phyloP scores from a whole-genome alignment of 2,888 invertebrate genomes.

The Aquatica leii region DNA sequence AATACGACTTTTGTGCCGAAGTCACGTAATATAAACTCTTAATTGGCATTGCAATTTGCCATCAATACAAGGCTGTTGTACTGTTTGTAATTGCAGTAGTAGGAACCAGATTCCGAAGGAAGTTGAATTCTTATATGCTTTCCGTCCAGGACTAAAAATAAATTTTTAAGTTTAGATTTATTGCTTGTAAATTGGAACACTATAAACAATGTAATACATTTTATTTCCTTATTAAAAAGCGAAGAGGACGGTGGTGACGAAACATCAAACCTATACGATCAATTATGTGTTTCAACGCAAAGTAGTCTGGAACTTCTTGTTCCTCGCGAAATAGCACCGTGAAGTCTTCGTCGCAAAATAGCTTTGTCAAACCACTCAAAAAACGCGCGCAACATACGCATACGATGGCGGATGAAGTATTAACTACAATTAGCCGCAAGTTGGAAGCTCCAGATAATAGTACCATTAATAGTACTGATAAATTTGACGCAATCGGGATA shows the following conservation, averaged over 20 bases:
- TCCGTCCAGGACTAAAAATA: no score
- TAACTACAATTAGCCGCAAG: neutral
- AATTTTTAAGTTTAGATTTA: neutral
- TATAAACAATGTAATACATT: no score
- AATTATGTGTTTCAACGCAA: neutral
- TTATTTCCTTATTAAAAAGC: no score
- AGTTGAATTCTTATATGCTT: neutral
- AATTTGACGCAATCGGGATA: constrained; percentile 3
- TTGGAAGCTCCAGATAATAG: neutral
- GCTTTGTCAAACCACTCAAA: neutral
- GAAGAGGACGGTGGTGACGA: no score
- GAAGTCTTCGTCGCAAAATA: neutral
- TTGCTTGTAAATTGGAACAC: no score
- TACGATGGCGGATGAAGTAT: neutral
- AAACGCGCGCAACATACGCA: neutral
- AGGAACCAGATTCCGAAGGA: neutral
- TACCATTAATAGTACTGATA: no score
- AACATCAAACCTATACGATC: no score
- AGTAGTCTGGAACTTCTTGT: neutral
- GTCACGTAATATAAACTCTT: neutral
- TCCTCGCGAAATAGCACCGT: neutral
- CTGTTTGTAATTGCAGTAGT: neutral
- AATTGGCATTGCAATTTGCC: no score
- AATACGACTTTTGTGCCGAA: neutral
- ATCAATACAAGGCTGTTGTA: no score